Percentiles rank a stretch among this genome's conserved stretches.
These are phyloP conservation scores for Poeciliopsis occidentalis DNA, from an alignment of 2,113 vertebrate genomes.

Conservation along the genomic window DNA sequence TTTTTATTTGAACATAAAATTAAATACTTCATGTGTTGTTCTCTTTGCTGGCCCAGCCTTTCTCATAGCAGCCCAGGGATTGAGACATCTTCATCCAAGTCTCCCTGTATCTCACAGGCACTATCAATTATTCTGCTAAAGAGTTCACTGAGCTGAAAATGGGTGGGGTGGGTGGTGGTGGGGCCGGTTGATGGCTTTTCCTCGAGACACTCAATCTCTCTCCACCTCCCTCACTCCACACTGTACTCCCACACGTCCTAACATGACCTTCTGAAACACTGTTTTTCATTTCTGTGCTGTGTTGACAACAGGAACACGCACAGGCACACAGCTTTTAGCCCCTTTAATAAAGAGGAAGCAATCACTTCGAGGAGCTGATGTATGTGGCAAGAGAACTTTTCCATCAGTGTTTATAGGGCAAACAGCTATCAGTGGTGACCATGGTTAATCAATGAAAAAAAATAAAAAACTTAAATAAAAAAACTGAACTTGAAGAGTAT, in stretches of 20 bases:
- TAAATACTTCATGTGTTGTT: constrained; percentile 64
- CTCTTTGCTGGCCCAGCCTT: constrained; percentile 35
- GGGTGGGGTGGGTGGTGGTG: constrained; percentile 16
- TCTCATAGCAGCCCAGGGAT: constrained; percentile 46
- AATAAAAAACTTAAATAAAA: background rate
- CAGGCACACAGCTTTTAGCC: constrained; percentile 21
- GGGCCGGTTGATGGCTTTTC: constrained; percentile 60
- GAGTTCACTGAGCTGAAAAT: constrained; percentile 66
- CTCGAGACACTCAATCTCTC: constrained; percentile 58
- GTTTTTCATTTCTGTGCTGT: constrained; percentile 57
- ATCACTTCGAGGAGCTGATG: constrained; percentile 20
- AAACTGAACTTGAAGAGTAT: background rate
- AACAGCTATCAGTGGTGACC: background rate
- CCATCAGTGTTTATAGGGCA: background rate
- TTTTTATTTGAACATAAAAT: constrained; percentile 34
- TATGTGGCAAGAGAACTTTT: constrained; percentile 13
- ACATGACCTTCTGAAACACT: constrained; percentile 61
- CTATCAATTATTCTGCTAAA: constrained; percentile 76
- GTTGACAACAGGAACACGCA: constrained; percentile 29
- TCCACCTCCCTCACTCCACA: constrained; percentile 34
- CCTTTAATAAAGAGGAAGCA: constrained; percentile 14
- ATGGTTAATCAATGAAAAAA: constrained; percentile 4
- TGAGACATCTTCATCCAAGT: constrained; percentile 61
- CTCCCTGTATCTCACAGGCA: constrained; percentile 47
- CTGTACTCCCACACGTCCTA: constrained; percentile 43